Conservation (phyloP, 2,888 invertebrate species). For the Nematopogon swammerdamellus region DNA sequence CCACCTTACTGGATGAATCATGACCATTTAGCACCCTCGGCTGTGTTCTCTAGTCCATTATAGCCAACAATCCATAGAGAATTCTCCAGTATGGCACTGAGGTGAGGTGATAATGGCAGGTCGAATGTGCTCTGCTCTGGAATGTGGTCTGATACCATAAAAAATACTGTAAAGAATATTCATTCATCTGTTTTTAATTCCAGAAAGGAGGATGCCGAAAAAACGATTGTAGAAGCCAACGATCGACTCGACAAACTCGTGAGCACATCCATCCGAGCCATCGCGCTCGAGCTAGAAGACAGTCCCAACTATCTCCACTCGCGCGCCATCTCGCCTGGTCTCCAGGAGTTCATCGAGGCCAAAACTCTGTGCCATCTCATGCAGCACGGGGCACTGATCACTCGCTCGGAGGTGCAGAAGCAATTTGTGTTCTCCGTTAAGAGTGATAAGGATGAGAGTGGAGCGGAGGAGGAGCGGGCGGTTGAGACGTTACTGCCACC, state of each 20-base stretch:
- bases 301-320: conserved; percentile 60
- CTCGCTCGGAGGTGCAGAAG: conserved; percentile 56
- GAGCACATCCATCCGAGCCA: conserved; percentile 43
- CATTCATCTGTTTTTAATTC: no score
- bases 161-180: no score
- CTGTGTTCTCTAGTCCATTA: no score
- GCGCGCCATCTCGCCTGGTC: conserved; percentile 37
- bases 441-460: neutral
- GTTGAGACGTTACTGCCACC: conserved; percentile 37
- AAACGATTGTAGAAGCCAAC: conserved; percentile 50
- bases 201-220: conserved; percentile 32
- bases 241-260: conserved; percentile 63
- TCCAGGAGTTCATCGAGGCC: conserved; percentile 87
- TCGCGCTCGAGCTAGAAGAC: conserved; percentile 70
- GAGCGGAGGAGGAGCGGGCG: conserved; percentile 16
- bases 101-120: no score
- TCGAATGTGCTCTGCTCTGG: no score
- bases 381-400: conserved; percentile 54
- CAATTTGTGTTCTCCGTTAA: conserved; percentile 41
- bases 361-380: conserved; percentile 73
- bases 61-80: no score
- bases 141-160: no score
- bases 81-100: no score
- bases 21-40: no score
- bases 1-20: no score